A percentile compares a stretch with the other conserved stretches of the same genome.
These are phyloP conservation scores for Cladopsammia gracilis DNA, from an alignment of 64 coral and sea anemone genomes.

Conservation along the genomic window DNA sequence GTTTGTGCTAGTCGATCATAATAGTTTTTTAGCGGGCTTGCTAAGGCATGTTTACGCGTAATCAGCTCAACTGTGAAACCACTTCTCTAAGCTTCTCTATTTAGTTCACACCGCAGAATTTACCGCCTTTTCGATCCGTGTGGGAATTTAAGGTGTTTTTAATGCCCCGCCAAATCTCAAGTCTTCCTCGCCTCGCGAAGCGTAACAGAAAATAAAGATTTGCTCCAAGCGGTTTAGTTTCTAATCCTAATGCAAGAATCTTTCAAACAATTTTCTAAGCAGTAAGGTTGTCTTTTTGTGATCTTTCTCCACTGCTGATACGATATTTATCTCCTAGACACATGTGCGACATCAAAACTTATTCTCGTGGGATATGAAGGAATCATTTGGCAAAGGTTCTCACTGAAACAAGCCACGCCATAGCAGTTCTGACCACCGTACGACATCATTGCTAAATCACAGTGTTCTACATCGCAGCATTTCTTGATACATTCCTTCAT, in stretches of 20 bases:
- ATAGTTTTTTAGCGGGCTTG: too few relatives aligned
- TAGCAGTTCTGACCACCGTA: constrained; percentile 87
- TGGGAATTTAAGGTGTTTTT: too few relatives aligned
- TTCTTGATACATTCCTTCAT: constrained; percentile 82
- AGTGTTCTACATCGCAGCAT: constrained; percentile 77
- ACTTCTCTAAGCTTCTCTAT: too few relatives aligned
- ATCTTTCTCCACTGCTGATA: neutral
- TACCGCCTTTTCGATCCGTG: too few relatives aligned
- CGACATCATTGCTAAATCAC: constrained; percentile 96
- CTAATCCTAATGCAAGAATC: neutral
- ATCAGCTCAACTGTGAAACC: too few relatives aligned
- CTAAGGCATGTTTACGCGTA: too few relatives aligned
- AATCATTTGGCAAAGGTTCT: constrained; percentile 90
- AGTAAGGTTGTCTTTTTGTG: neutral
- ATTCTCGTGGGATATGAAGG: constrained; percentile 91
- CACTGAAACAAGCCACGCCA: constrained; percentile 87
- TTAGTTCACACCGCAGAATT: too few relatives aligned
- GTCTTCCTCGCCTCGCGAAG: neutral
- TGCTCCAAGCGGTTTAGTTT: neutral
- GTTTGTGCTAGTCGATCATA: neutral
- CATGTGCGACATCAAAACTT: constrained; percentile 82
- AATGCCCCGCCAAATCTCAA: neutral
- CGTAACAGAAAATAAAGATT: neutral
- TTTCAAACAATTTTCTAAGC: neutral
- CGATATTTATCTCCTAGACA: constrained; percentile 24